Evolutionary conservation across 1,140 invertebrate genomes (phyloP).

Genomic region (Amyelois transitella): DNA sequence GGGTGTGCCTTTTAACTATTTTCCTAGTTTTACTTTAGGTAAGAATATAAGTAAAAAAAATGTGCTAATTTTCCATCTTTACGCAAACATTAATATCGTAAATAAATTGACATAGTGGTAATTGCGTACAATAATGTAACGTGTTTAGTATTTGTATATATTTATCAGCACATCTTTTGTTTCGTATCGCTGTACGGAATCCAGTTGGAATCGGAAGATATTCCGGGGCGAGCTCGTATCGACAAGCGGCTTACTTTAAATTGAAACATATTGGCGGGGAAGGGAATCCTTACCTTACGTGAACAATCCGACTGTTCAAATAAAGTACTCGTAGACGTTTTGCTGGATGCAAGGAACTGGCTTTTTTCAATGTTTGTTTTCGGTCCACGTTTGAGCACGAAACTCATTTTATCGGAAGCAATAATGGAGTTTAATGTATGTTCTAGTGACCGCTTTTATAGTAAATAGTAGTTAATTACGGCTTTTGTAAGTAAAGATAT

Average conservation of each 20-base stretch:
- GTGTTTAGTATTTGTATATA: too few species aligned
- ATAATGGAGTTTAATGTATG: background rate
- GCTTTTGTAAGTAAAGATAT: too few species aligned
- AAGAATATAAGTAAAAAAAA: too few species aligned
- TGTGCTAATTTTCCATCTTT: too few species aligned
- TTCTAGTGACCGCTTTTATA: background rate
- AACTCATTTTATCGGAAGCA: background rate
- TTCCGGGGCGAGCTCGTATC: slow-evolving; percentile 45
- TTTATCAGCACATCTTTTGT: too few species aligned
- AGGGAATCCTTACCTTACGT: slow-evolving; percentile 48
- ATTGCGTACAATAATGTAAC: too few species aligned
- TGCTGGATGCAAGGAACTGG: slow-evolving; percentile 1
- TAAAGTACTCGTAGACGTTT: slow-evolving; percentile 27
- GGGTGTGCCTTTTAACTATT: too few species aligned
- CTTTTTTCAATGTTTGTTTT: background rate
- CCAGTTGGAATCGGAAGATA: slow-evolving; percentile 52
- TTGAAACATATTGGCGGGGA: slow-evolving; percentile 65
- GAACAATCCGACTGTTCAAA: slow-evolving; percentile 36
- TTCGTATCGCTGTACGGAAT: slow-evolving; percentile 43
- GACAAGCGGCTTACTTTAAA: slow-evolving; percentile 66
- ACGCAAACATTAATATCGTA: too few species aligned
- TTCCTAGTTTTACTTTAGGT: too few species aligned
- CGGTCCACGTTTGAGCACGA: background rate
- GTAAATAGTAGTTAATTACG: too few species aligned
- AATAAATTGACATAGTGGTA: too few species aligned